These are phyloP conservation scores for Drosophila subsilvestris DNA, from an alignment of 2,888 invertebrate species.

Conservation along the genomic window DNA sequence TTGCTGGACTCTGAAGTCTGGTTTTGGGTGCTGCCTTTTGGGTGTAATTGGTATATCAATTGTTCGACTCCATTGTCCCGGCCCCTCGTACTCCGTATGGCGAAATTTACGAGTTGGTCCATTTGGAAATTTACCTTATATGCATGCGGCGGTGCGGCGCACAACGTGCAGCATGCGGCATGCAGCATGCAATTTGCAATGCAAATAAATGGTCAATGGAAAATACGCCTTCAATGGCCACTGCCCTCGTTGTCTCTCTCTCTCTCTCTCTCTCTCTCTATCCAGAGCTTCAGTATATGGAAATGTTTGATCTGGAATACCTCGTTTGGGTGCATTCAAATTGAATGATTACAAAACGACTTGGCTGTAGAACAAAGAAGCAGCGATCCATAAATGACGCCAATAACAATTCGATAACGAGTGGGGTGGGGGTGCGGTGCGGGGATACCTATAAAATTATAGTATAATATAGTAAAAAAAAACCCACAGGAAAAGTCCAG, in stretches of 20 bases:
- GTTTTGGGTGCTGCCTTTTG: conserved; percentile 26
- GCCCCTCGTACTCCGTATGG: conserved; percentile 25
- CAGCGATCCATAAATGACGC: conserved; percentile 59
- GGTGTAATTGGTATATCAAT: conserved; percentile 79
- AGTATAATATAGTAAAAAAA: background rate
- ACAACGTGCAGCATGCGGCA: conserved; percentile 20
- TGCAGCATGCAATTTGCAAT: conserved; percentile 68
- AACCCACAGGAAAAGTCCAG: conserved; percentile 14
- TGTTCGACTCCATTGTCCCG: conserved; percentile 55
- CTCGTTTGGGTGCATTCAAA: conserved; percentile 33
- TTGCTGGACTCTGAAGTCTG: background rate
- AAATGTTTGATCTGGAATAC: conserved; percentile 51
- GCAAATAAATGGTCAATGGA: conserved; percentile 73
- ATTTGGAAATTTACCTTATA: conserved; percentile 68
- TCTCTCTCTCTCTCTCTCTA: background rate
- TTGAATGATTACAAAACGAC: conserved; percentile 44
- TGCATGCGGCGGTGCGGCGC: conserved; percentile 32
- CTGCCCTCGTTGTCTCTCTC: conserved; percentile 23
- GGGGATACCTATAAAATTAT: conserved; percentile 26
- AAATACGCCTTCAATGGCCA: conserved; percentile 59
- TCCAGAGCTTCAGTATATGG: conserved; percentile 40
- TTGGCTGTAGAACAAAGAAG: conserved; percentile 35
- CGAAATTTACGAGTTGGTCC: conserved; percentile 62
- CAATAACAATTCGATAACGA: conserved; percentile 53
- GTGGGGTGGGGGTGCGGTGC: background rate